Base-by-base conservation (phyloP, 1,140 invertebrate genomes). In the Streblospio benedicti region DNA sequence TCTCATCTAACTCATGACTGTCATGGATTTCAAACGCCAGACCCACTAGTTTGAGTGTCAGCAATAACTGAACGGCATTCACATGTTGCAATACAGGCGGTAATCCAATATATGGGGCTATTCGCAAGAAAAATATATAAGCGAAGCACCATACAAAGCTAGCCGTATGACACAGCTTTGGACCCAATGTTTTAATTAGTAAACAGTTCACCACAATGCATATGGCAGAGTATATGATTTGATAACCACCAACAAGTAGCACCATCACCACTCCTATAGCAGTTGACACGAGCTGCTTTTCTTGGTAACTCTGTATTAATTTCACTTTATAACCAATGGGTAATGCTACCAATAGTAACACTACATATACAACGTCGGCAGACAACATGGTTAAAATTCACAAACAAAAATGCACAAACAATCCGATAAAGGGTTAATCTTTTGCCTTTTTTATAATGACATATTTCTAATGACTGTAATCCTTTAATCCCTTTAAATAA, bases 51-150 rank as follows among this genome's bases (percentile, higher is more conserved):
- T 91, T 86, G 4, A 95, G 75, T 4, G 91, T 93, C 31, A 95
- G 80, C 62, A 96, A 87, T 85, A 96, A 91, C 74, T 93, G 87
- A 58, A 96, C 85, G 35, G 93, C 84, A 81, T 96, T 96, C 0
- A 88, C 87, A 69, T 92, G 87, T 6, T 86, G 83, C 1, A 88
- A 84, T 4, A 87, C 79, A 55, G 82, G 77, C 47, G 86, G 83
- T 41, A 93, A 72, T 5, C 89, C 90, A 81, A 92, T 85, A 68
- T 83, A 84, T 63, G 85, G 80, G 31, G 84, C 83, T 35, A 87
- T 79, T 31, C 93, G 86, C 71, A 93, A 92, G 73, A 95, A 85
- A 12, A 89, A 81, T 45, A 97, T 76, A 72, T 95, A 95, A 2
- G 82, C 80, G 78, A 96, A 95, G 69, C 87, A 88, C 69, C 89